Evolutionary conservation across 2,113 vertebrate genomes (phyloP).

Genomic region (Mixornis gularis): DNA sequence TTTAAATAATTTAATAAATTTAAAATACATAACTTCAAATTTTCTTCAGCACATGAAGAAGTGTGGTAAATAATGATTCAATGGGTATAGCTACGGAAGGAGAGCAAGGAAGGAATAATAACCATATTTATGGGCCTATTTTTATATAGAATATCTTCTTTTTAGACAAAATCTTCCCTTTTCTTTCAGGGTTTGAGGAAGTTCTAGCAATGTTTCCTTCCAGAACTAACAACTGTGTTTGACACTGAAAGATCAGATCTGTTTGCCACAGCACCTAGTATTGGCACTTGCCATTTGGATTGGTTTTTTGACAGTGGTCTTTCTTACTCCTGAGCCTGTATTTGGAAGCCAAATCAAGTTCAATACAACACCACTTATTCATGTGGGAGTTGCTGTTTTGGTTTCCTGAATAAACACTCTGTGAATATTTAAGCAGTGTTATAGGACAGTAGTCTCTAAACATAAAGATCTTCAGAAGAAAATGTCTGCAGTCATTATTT

Average conservation of each 20-base stretch:
- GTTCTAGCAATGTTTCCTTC: not conserved
- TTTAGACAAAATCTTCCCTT: not conserved
- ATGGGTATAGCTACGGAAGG: not conserved
- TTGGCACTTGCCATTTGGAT: not conserved
- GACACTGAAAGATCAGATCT: not conserved
- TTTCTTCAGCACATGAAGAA: not conserved
- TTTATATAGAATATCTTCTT: not conserved
- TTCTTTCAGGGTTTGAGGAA: not conserved
- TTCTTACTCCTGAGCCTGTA: not conserved
- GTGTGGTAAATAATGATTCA: not conserved
- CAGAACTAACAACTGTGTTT: not conserved
- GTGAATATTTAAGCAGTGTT: slow-evolving; percentile 4
- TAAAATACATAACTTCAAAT: not conserved
- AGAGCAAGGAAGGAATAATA: not conserved
- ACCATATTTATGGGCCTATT: not conserved
- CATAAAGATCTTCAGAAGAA: slow-evolving; percentile 52
- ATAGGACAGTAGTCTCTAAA: slow-evolving; percentile 25
- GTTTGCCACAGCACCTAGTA: not conserved
- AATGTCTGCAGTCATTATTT: slow-evolving; percentile 36
- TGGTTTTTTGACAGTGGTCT: not conserved
- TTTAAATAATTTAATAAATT: not conserved
- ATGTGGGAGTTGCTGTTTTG: not conserved
- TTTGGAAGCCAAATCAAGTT: not conserved
- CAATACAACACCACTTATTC: not conserved
- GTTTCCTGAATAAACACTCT: slow-evolving; percentile 23